Percentiles rank a stretch among this genome's conserved stretches.
phyloP scores from a whole-genome alignment of 1,140 invertebrate species.

The Monomorium pharaonis region DNA sequence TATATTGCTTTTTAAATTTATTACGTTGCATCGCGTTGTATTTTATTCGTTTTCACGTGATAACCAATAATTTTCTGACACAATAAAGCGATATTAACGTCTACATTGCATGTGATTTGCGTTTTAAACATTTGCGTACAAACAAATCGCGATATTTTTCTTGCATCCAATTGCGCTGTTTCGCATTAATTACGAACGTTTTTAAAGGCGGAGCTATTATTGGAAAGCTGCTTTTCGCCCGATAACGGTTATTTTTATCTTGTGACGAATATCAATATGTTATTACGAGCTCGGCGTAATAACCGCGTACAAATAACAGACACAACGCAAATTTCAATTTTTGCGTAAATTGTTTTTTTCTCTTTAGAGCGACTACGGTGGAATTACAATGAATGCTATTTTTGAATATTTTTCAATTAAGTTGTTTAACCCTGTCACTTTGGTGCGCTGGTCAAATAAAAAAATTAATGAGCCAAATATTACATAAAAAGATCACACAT shows the following conservation, averaged over 20 bases:
- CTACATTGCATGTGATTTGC: constrained; percentile 12
- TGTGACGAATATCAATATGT: constrained; percentile 49
- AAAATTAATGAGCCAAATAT: background rate
- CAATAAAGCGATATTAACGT: constrained; percentile 21
- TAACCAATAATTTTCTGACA: constrained; percentile 10
- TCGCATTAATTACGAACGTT: constrained; percentile 37
- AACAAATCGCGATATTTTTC: constrained; percentile 40
- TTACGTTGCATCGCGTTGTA: background rate
- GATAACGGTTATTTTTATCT: constrained; percentile 50
- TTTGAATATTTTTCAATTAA: constrained; percentile 6
- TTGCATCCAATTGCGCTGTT: background rate
- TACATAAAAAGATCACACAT: background rate
- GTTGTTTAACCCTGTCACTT: background rate
- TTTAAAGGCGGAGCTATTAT: constrained; percentile 42
- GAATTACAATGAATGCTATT: background rate
- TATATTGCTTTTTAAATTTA: constrained; percentile 12
- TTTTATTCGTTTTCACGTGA: background rate
- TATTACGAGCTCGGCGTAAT: constrained; percentile 14
- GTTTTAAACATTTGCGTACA: constrained; percentile 18
- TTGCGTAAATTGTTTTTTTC: constrained; percentile 20
- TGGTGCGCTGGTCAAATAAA: too few species aligned
- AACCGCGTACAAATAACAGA: constrained; percentile 37
- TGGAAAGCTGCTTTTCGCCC: constrained; percentile 7
- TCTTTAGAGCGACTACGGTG: background rate
- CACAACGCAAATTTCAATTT: constrained; percentile 5